phyloP scores from a whole-genome alignment of 2,113 vertebrate genomes.

The Gasterosteus aculeatus region DNA sequence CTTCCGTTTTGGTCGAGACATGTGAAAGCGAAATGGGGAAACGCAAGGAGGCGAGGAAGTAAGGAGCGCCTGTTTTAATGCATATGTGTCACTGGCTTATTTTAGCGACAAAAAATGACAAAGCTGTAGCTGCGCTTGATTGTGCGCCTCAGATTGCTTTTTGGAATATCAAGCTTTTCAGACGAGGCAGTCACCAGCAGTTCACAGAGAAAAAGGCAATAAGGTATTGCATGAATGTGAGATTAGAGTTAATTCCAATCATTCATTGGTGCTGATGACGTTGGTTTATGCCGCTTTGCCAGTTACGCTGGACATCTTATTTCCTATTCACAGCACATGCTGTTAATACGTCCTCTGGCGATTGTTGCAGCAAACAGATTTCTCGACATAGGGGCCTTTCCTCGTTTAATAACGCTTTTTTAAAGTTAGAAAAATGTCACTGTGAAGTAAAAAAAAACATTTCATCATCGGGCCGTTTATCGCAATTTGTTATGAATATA shows the following conservation, averaged over 20 bases:
- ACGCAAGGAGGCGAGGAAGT: conserved; percentile 14
- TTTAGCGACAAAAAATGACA: background rate
- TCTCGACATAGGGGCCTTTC: background rate
- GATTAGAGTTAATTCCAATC: background rate
- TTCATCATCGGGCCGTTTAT: background rate
- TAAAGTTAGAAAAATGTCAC: background rate
- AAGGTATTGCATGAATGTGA: too few species aligned
- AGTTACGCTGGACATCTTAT: background rate
- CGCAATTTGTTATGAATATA: background rate
- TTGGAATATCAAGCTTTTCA: too few species aligned
- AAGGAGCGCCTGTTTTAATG: conserved; percentile 4
- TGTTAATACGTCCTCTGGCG: background rate
- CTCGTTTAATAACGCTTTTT: background rate
- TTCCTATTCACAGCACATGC: background rate
- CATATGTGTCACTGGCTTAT: background rate
- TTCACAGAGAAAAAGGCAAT: too few species aligned
- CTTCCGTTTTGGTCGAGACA: conserved; percentile 17
- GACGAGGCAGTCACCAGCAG: too few species aligned
- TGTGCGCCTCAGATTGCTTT: too few species aligned
- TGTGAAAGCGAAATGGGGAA: conserved; percentile 22
- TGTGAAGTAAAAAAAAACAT: background rate
- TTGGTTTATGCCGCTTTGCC: background rate
- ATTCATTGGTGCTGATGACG: background rate
- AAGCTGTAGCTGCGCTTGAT: too few species aligned
- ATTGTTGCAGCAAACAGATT: background rate